phyloP scores from a whole-genome alignment of 2,113 vertebrate species.

The Panthera leo region DNA sequence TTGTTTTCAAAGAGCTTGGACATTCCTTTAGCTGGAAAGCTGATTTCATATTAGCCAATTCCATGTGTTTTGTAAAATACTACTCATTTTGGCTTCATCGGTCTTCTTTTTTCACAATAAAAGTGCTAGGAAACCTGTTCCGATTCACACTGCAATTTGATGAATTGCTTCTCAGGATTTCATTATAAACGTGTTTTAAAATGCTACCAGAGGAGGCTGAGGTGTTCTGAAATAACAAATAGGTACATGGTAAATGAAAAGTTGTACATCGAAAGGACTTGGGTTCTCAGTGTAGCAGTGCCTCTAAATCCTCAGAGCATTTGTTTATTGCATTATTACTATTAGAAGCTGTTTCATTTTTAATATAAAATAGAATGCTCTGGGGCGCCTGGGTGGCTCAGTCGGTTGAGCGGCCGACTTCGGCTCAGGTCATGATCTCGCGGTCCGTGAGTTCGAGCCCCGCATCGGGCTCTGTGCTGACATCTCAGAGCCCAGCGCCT shows the following conservation, averaged over 20 bases:
- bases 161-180: conserved; percentile 68
- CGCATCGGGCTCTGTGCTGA: too few relatives aligned
- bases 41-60: conserved; percentile 43
- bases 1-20: conserved; percentile 57
- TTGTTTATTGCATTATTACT: conserved; percentile 35
- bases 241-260: not conserved
- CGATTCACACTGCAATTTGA: conserved; percentile 68
- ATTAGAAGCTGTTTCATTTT: not conserved
- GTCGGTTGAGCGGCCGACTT: too few relatives aligned
- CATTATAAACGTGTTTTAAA: conserved; percentile 56
- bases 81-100: conserved; percentile 33
- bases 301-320: not conserved
- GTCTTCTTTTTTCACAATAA: conserved; percentile 30
- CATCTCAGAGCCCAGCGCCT: too few relatives aligned
- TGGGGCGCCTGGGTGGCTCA: too few relatives aligned
- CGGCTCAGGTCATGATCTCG: too few relatives aligned
- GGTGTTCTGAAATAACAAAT: conserved; percentile 62
- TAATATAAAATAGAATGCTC: conserved; percentile 4
- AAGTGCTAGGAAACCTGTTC: conserved; percentile 54
- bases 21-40: not conserved
- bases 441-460: too few relatives aligned
- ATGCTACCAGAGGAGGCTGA: conserved; percentile 37
- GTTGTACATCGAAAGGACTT: not conserved
- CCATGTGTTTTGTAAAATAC: conserved; percentile 44
- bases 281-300: not conserved